Evolutionary conservation across 1,140 invertebrate genomes (phyloP), one percentile per base, ranked within the genome.

Genomic region (Ctenoplectra terminalis): DNA sequence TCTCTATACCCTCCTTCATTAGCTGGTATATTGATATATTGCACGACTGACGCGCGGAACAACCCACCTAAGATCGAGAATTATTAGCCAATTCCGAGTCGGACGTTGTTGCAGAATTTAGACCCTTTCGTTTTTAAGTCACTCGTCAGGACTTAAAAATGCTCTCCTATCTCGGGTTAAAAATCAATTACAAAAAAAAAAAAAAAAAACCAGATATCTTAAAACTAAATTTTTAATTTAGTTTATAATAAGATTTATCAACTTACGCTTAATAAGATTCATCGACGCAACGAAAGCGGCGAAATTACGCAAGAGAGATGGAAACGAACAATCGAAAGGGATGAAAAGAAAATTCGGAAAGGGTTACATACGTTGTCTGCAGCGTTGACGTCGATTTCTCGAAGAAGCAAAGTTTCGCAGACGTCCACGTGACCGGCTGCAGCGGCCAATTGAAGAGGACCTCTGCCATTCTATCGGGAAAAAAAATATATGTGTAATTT

Each of bases 321-420:
- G n/a, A n/a, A n/a, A n/a, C n/a, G n/a, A n/a, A n/a, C n/a, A n/a
- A n/a, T n/a, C n/a, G n/a, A n/a, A n/a, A 58, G 2, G 6, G 2
- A n/a, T 8, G 40, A 64, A 23, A 20, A 63, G 1, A 56, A 31
- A 77, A 23, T 63, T 74, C 9, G 54, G 54, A 37, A 60, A 79
- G 20, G 80, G 67, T 37, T 67, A 92, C 91, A 91, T 67, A 92
- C 91, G 52, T 89, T 90, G 43, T 92, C 91, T 4, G 88, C 79
- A 23, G 76, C 84, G 71, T 91, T 91, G 74, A 91, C 87, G 67
- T 92, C 88, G 70, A 85, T 67, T 43, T 89, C 90, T 37, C 81
- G 87, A 64, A 83, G 82, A 56, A 92, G 77, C 40, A 92, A 81
- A 60, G 85, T 76, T 70, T 91, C 86, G 64, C 91, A 91, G 58